These are phyloP conservation scores for Euproctis similis DNA, from an alignment of 2,888 invertebrate species.

Conservation along the genomic window DNA sequence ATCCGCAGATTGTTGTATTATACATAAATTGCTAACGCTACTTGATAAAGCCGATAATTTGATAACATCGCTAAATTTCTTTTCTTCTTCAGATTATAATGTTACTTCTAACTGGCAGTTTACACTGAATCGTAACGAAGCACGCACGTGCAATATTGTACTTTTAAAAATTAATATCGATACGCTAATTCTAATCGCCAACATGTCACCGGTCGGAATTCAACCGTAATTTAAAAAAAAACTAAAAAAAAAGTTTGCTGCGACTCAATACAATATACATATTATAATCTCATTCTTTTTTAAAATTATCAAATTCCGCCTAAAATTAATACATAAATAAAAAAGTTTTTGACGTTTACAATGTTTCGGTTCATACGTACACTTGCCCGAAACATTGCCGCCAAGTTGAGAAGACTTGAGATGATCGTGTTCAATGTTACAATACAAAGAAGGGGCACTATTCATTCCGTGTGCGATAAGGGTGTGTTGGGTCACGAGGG, in stretches of 20 bases:
- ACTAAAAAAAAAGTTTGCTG: too few species aligned
- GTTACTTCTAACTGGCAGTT: neutral
- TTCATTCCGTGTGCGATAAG: slow-evolving; percentile 46
- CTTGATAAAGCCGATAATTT: slow-evolving; percentile 33
- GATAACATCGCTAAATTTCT: slow-evolving; percentile 27
- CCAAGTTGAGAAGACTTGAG: slow-evolving; percentile 46
- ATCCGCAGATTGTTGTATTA: slow-evolving; percentile 30
- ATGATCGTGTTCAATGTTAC: slow-evolving; percentile 44
- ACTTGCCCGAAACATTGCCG: slow-evolving; percentile 36
- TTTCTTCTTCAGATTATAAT: slow-evolving; percentile 15
- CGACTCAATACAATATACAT: too few species aligned
- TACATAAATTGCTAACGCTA: slow-evolving; percentile 24
- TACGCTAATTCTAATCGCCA: slow-evolving; percentile 9
- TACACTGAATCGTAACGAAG: neutral
- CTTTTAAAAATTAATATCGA: neutral
- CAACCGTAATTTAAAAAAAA: slow-evolving; percentile 32
- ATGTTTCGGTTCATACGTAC: slow-evolving; percentile 51
- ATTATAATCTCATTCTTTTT: too few species aligned
- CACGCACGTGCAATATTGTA: neutral
- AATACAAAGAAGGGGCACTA: slow-evolving; percentile 40
- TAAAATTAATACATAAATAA: neutral
- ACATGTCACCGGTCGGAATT: slow-evolving; percentile 38
- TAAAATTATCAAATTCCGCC: neutral
- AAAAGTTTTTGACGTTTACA: slow-evolving; percentile 1
- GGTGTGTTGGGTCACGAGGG: slow-evolving; percentile 23